Evolutionary conservation across 2,888 invertebrate species (phyloP), one percentile per base, ranked within the genome.

Genomic region (Drosophila vallismaia): DNA sequence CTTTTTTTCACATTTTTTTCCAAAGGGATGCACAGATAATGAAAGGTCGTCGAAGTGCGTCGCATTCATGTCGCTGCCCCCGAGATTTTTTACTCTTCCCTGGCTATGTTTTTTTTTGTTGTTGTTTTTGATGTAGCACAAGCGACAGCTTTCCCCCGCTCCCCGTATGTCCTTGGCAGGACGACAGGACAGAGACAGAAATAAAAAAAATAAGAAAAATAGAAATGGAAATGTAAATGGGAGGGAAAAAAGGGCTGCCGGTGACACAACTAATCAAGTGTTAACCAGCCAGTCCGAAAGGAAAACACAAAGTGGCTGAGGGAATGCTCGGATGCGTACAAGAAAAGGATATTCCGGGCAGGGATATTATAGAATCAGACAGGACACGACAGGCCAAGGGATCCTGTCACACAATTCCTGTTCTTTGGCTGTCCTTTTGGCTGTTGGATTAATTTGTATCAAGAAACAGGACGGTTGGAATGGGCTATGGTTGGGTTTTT

Each of bases 41-140:
- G 77, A 88, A 88, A 85, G 85, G 88, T 88, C 89, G 89, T 79
- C 88, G 71, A 86, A 88, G 76, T 83, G 87, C 88, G 87, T 79
- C 70, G 74, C 77, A 69, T 74, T 73, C 59, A 69, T 79, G 72
- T 56, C 58, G 70, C 62, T 69, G 86, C 68, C 54, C 53, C 66
- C 57, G 44, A 40, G 53, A 64, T 36, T 36, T 36, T 36, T 36
- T 36, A 36, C 36, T 36, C n/a, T 36, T 36, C 36, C n/a, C 36
- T 5, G n/a, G n/a, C n/a, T 36, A 36, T 36, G 6, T 36, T 40
- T 42, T 14, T 14, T 19, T 4, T 38, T 38, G n/a, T 38, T 38
- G n/a, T n/a, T 38, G n/a, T 38, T 8, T 38, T 12, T 42, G 42
- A 42, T 36, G 36, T n/a, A n/a, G n/a, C 36, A 36, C 36, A 36